Evolutionary conservation across 2,797 vertebrate genomes (phyloP).

Genomic region (Pterois miles): DNA sequence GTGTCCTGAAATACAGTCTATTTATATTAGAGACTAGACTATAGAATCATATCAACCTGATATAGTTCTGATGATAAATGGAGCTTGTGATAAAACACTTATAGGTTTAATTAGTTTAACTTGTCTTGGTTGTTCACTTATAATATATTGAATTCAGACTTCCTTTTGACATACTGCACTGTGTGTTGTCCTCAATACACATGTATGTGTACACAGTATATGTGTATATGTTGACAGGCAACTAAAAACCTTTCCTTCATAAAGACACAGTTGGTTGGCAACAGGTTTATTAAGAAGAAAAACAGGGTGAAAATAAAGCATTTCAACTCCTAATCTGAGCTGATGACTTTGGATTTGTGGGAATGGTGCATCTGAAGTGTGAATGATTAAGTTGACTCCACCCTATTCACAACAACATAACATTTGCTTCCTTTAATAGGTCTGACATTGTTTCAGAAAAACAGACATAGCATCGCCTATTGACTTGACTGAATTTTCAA

Average conservation of each 20-base stretch:
- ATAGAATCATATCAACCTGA: background rate
- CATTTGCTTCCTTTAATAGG: background rate
- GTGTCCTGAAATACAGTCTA: background rate
- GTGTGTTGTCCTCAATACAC: no score
- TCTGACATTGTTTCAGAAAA: background rate
- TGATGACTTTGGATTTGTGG: background rate
- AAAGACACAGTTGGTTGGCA: background rate
- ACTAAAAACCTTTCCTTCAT: background rate
- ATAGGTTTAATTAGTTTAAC: background rate
- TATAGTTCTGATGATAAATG: background rate
- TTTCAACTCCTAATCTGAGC: no score
- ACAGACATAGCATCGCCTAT: background rate
- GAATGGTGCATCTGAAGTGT: background rate
- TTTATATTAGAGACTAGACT: background rate
- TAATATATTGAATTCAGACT: background rate
- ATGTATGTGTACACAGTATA: no score
- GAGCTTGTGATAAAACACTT: background rate
- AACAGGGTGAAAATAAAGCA: background rate
- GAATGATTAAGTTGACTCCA: background rate
- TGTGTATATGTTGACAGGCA: background rate
- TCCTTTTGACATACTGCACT: background rate
- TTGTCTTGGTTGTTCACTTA: background rate
- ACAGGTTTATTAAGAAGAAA: background rate
- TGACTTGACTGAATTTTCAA: background rate
- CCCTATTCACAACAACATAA: background rate